phyloP scores from a whole-genome alignment of 1,140 invertebrate genomes.

The Linepithema humile region DNA sequence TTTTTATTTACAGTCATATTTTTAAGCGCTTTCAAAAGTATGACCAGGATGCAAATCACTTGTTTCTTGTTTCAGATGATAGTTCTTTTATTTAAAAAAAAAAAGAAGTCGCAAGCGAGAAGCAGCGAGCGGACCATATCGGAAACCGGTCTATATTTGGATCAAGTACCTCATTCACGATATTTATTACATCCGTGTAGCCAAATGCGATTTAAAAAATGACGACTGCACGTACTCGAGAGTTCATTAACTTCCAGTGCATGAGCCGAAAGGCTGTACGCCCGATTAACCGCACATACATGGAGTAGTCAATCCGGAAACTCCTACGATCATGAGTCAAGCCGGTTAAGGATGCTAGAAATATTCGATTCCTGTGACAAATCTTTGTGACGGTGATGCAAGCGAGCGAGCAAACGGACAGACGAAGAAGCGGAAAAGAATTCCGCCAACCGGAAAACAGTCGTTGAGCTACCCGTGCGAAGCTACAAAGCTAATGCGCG shows the following conservation, averaged over 20 bases:
- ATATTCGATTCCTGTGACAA: constrained; percentile 31
- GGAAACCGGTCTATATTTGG: not conserved
- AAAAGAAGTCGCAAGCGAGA: not conserved
- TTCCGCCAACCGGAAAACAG: constrained; percentile 23
- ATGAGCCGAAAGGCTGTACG: not conserved
- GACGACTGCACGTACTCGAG: not conserved
- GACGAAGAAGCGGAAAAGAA: constrained; percentile 26
- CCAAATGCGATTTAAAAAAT: not conserved
- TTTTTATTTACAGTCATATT: too few relatives aligned
- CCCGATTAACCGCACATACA: constrained; percentile 14
- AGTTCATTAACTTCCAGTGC: constrained; percentile 1
- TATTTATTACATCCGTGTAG: not conserved
- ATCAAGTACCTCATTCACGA: not conserved
- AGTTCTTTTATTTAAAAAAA: too few relatives aligned
- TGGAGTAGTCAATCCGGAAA: constrained; percentile 7
- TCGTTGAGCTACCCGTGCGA: not conserved
- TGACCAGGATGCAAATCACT: not conserved
- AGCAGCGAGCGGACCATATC: not conserved
- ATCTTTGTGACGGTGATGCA: constrained; percentile 17
- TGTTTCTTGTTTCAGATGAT: not conserved
- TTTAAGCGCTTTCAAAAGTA: not conserved
- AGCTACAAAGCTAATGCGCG: constrained; percentile 35
- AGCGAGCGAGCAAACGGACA: constrained; percentile 14
- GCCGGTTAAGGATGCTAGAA: not conserved
- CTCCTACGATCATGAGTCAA: not conserved